Conservation (phyloP, 2,113 vertebrate species). For the Cephalopholis sonnerati region DNA sequence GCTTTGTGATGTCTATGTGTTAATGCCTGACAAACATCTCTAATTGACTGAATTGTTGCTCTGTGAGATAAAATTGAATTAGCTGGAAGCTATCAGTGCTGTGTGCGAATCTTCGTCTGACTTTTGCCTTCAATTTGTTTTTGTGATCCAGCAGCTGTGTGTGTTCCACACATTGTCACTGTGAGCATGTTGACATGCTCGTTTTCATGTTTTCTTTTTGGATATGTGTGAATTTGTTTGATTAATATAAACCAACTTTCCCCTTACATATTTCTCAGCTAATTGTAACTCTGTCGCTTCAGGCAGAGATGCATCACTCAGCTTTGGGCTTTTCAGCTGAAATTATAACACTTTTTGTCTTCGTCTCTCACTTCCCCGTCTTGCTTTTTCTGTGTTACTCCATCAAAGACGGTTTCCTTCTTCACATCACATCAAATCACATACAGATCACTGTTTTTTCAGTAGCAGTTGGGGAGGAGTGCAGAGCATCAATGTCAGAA, state of each 20-base stretch:
- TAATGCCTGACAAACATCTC: not conserved
- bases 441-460: constrained; percentile 3
- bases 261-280: constrained; percentile 29
- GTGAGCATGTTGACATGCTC: not conserved
- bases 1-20: not conserved
- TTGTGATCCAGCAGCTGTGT: not conserved
- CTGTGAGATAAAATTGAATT: not conserved
- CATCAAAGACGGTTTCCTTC: constrained; percentile 25
- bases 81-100: not conserved
- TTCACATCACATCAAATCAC: not conserved
- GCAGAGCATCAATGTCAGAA: constrained; percentile 16
- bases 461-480: not conserved
- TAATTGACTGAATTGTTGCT: not conserved
- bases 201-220: constrained; percentile 6
- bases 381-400: not conserved
- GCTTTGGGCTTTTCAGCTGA: constrained; percentile 17
- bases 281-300: constrained; percentile 50
- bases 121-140: not conserved
- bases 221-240: constrained; percentile 45
- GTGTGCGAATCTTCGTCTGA: not conserved
- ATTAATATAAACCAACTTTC: constrained; percentile 52
- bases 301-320: constrained; percentile 27
- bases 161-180: not conserved
- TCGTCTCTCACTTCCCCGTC: not conserved
- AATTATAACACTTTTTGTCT: constrained; percentile 40